phyloP scores from a whole-genome alignment of 2,113 vertebrate genomes.

The Dinomys branickii region DNA sequence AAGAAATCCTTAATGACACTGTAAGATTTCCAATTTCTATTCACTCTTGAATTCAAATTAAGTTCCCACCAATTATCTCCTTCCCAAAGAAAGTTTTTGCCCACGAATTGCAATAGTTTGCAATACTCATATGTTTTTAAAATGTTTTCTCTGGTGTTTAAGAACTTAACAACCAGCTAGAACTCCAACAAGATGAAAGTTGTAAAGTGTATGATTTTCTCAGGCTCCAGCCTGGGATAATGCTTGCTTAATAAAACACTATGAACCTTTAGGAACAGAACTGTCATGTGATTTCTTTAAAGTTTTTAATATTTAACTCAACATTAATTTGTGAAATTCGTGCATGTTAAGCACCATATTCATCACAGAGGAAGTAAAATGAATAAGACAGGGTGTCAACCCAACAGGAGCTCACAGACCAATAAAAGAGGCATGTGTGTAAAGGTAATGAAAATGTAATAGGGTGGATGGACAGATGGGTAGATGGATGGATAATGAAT shows the following conservation, averaged over 20 bases:
- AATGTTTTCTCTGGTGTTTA: constrained; percentile 8
- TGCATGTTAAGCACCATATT: not conserved
- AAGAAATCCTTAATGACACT: constrained; percentile 37
- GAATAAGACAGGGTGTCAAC: not conserved
- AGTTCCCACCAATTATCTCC: not conserved
- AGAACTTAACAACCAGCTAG: constrained; percentile 50
- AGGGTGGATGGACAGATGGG: not conserved
- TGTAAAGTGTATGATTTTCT: constrained; percentile 30
- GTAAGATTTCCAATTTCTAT: constrained; percentile 25
- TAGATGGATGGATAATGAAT: not conserved
- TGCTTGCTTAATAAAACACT: constrained; percentile 42
- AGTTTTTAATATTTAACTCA: constrained; percentile 36
- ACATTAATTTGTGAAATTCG: constrained; percentile 1
- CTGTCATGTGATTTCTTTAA: not conserved
- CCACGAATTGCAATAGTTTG: not conserved
- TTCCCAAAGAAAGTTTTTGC: not conserved
- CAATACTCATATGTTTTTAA: not conserved
- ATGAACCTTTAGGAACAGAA: not conserved
- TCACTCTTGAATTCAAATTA: not conserved
- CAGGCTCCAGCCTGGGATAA: constrained; percentile 3
- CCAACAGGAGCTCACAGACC: not conserved
- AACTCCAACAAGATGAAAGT: constrained; percentile 51
- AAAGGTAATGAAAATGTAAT: not conserved
- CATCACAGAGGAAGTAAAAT: not conserved
- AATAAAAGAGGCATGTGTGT: not conserved